Base-by-base conservation (phyloP, 1,140 invertebrate species). In the Galendromus occidentalis region DNA sequence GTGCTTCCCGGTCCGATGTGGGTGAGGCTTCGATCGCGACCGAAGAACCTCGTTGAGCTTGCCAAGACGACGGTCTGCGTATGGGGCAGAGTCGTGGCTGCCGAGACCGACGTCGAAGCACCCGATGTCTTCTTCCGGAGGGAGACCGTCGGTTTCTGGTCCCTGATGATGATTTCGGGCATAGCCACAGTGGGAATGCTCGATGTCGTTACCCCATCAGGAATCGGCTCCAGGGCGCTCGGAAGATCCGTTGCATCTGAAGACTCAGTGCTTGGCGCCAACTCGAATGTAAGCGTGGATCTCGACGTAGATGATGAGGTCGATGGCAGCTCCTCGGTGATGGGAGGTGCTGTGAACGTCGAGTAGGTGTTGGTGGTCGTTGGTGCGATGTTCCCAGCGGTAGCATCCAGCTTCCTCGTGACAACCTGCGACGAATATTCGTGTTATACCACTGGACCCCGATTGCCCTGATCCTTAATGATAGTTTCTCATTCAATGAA, bases 41-140 rank as follows among this genome's bases (percentile, higher is more conserved):
- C 69, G 39, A 70, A 51, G 9, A 70, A n/a, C 44, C 67, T 67
- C 0, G 69, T 70, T 22, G 65, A 33, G 65, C 68, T 66, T 12
- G 55, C 44, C 22, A 70, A 6, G 5, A 69, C n/a, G 42, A 69
- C 63, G 6, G 68, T 68, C 12, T 67, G 66, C 12, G 67, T 69
- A 9, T 67, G 44, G 1, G 69, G 67, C 42, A 68, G 22, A 17
- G 42, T 25, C 1, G 51, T 59, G 51, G 33, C 25, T 4, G 51
- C 25, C 14, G 51, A 17, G 17, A 22, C 14, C 22, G 20, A 59
- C 17, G 17, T 59, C n/a, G 12, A 5, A 29, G 51, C 33, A 25
- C 4, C 33, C 33, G 51, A 59, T 2, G 51, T 6, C 33, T 59
- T 59, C 22, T 59, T 59, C 25, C 25, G 14, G 9, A 59, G 51